Conservation (phyloP, 2,888 invertebrate genomes). For the Melikaiella ostensackeni region DNA sequence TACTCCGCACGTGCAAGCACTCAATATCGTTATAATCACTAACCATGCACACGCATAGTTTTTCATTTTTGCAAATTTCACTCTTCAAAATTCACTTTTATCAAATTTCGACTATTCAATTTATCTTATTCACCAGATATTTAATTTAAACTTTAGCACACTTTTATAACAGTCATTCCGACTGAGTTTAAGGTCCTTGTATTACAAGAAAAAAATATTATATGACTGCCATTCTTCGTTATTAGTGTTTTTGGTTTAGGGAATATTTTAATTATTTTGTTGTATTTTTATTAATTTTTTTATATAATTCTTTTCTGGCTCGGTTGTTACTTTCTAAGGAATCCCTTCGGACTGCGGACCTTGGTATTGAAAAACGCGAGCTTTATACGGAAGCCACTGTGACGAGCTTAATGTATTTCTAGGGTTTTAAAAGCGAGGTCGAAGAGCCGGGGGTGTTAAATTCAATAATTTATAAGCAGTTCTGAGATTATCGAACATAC, state of each 20-base stretch:
- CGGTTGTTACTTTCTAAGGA: slow-evolving; percentile 15
- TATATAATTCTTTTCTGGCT: neutral
- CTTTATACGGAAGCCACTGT: slow-evolving; percentile 72
- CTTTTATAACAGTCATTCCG: neutral
- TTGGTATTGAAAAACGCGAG: slow-evolving; percentile 69
- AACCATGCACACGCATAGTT: slow-evolving; percentile 51
- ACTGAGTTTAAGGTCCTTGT: neutral
- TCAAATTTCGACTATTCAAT: neutral
- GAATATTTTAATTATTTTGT: neutral
- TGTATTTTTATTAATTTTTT: neutral
- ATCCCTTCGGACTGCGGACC: slow-evolving; percentile 63
- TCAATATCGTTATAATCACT: slow-evolving; percentile 59
- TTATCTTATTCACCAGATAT: neutral
- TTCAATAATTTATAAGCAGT: neutral
- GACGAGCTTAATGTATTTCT: slow-evolving; percentile 66
- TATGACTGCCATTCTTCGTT: neutral
- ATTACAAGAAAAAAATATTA: neutral
- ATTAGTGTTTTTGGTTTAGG: neutral
- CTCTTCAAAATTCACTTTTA: neutral
- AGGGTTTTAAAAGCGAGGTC: slow-evolving; percentile 66
- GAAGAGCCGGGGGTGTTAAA: slow-evolving; percentile 6
- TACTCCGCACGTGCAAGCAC: slow-evolving; percentile 71
- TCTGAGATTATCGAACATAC: slow-evolving; percentile 1
- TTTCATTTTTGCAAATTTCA: slow-evolving; percentile 40
- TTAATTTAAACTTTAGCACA: neutral